These are phyloP conservation scores for Epinotia bilunana DNA, from an alignment of 2,888 invertebrate species.

Conservation along the genomic window DNA sequence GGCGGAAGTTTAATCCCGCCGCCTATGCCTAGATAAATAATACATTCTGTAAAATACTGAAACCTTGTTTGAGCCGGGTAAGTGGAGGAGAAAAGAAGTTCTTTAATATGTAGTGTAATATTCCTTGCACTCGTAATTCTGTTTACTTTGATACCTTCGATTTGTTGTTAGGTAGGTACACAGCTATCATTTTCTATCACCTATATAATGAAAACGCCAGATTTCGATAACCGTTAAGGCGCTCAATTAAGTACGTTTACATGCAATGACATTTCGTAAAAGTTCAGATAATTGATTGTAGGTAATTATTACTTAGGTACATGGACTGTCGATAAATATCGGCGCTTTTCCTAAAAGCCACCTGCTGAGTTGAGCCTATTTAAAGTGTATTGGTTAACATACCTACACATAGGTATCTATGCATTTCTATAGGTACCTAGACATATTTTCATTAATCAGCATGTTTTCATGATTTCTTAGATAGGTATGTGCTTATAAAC, in stretches of 20 bases:
- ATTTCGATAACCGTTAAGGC: not conserved
- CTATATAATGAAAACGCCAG: not conserved
- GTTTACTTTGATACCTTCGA: not conserved
- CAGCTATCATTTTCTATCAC: not conserved
- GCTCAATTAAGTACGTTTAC: not conserved
- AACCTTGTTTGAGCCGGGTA: conserved; percentile 18
- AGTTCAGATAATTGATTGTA: not conserved
- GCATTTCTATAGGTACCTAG: no score
- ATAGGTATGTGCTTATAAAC: not conserved
- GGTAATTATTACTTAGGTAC: not conserved
- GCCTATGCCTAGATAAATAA: conserved; percentile 45
- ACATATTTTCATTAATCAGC: not conserved
- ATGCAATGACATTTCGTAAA: not conserved
- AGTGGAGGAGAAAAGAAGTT: not conserved
- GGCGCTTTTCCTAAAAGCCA: not conserved
- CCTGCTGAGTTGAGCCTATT: not conserved
- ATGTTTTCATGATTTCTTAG: not conserved
- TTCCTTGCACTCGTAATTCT: no score
- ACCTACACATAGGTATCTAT: no score
- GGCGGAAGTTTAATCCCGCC: conserved; percentile 43
- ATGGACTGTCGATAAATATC: not conserved
- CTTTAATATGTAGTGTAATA: not conserved
- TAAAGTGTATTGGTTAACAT: no score
- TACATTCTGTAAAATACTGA: conserved; percentile 42
- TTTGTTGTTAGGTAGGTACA: not conserved